Conservation (phyloP, 2,888 invertebrate genomes). For the Dorcus parallelipipedus region DNA sequence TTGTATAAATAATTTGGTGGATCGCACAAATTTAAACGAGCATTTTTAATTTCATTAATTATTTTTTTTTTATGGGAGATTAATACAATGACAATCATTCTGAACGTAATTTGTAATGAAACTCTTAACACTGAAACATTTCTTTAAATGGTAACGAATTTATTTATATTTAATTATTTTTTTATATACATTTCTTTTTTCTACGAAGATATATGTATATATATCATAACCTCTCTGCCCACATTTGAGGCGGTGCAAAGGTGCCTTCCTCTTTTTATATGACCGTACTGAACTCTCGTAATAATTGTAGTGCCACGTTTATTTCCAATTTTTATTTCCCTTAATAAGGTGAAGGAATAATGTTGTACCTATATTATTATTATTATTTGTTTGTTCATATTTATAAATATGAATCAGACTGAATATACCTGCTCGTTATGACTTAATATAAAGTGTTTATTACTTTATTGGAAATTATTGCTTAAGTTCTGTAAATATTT, state of each 20-base stretch:
- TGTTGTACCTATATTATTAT: constrained; percentile 18
- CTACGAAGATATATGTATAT: constrained; percentile 22
- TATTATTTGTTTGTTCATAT: constrained; percentile 14
- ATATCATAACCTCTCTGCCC: constrained; percentile 48
- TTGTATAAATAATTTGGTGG: constrained; percentile 4
- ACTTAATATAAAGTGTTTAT: constrained; percentile 15
- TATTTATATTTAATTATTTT: background rate
- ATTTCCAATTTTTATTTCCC: constrained; percentile 19
- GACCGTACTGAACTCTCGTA: constrained; percentile 41
- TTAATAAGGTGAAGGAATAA: constrained; percentile 21
- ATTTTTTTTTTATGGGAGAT: background rate
- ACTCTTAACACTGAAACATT: constrained; percentile 14
- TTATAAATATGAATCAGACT: constrained; percentile 17
- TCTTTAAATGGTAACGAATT: background rate
- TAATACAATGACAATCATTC: constrained; percentile 7
- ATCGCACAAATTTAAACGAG: background rate
- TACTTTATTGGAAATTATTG: constrained; percentile 18
- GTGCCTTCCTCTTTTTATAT: constrained; percentile 47
- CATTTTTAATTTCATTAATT: background rate
- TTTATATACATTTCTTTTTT: constrained; percentile 20
- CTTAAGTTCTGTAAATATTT: constrained; percentile 23
- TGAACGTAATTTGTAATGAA: constrained; percentile 8
- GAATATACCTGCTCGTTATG: constrained; percentile 14
- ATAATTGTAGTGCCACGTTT: constrained; percentile 19
- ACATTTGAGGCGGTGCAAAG: constrained; percentile 43